Conservation (phyloP, 2,113 vertebrate species). For the Dolichallabes microphthalmus region DNA sequence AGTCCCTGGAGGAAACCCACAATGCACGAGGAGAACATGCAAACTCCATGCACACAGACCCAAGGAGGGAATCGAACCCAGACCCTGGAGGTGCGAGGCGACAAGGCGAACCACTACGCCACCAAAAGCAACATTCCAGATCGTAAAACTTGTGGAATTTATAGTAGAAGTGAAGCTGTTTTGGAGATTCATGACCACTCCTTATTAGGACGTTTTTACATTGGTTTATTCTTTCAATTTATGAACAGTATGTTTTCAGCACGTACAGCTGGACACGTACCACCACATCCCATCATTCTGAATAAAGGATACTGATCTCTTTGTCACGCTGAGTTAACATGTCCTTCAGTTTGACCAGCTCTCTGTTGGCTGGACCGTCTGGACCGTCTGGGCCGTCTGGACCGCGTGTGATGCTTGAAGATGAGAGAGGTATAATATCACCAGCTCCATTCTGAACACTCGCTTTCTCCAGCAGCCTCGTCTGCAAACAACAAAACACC, state of each 20-base stretch:
- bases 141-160: not conserved
- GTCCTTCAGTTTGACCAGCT: slow-evolving; percentile 76
- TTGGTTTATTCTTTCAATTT: not conserved
- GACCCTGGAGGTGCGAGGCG: no score
- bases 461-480: slow-evolving; percentile 64
- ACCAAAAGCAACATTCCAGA: no score
- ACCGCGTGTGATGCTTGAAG: slow-evolving; percentile 23
- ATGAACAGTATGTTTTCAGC: not conserved
- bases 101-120: no score
- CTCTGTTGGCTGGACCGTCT: slow-evolving; percentile 46
- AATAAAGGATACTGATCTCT: slow-evolving; percentile 94
- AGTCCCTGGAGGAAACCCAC: no score
- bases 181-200: not conserved
- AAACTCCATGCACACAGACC: no score
- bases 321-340: slow-evolving; percentile 84
- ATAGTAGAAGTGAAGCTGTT: not conserved
- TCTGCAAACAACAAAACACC: slow-evolving; percentile 62
- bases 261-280: no score
- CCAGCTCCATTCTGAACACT: slow-evolving; percentile 24
- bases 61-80: no score
- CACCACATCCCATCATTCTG: not conserved
- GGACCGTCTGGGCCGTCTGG: slow-evolving; percentile 35
- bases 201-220: not conserved
- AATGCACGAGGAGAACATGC: no score
- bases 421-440: slow-evolving; percentile 38